Percentiles rank a stretch among this genome's conserved stretches.
Evolutionary conservation across 2,113 vertebrate genomes (phyloP).

Genomic region (Semnornis frantzii): DNA sequence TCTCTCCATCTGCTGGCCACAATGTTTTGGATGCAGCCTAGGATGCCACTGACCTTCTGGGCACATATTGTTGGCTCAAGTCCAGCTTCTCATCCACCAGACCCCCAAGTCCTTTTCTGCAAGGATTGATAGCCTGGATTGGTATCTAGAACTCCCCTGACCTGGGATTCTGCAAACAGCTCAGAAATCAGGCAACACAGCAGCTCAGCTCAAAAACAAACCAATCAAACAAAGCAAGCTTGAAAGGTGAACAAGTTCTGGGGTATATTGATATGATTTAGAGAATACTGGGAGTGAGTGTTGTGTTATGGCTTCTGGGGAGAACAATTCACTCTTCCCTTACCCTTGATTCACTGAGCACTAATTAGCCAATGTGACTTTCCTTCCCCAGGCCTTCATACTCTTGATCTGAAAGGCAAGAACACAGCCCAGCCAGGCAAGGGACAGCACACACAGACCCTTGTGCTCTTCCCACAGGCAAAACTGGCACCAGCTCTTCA

Average conservation of each 20-base stretch:
- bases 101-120: no score
- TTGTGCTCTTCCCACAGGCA: no score
- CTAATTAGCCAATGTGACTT: not conserved
- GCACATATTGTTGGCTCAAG: no score
- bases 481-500: not conserved
- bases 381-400: not conserved
- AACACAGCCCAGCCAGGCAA: not conserved
- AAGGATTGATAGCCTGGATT: no score
- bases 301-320: not conserved
- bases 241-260: not conserved
- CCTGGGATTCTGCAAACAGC: not conserved
- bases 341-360: not conserved
- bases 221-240: not conserved
- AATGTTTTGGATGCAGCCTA: no score
- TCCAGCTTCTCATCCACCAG: no score
- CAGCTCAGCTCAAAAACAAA: fast-evolving
- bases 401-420: not conserved
- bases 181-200: not conserved
- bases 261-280: not conserved
- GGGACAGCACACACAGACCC: not conserved
- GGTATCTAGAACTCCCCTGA: no score
- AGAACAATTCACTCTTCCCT: not conserved
- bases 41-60: no score
- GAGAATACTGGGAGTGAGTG: not conserved
- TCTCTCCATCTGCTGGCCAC: no score